Base-by-base conservation (phyloP, 2,797 vertebrate genomes). In the Poeciliopsis gracilis region DNA sequence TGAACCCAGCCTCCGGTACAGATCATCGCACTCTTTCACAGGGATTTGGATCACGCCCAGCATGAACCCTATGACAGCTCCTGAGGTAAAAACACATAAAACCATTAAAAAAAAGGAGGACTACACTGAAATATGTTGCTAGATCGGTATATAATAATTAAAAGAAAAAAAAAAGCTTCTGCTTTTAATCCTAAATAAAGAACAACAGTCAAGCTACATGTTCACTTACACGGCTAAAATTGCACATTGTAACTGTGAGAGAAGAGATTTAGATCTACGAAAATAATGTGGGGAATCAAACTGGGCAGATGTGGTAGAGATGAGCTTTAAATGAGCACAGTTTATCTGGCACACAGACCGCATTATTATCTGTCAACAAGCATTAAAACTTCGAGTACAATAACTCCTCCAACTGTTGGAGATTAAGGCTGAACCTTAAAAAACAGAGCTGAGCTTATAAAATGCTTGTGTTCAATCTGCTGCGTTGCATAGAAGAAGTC, bases 61-160 rank as follows among this genome's bases (percentile, higher is more conserved):
- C 98, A 99, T 98, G 94, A 99, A 99, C 72, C 97, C 98, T 70
- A 99, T 90, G 88, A 99, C 96, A 67, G 98, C 97, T 92, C 98
- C 98, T 99, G 90, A 90, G 92, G 28, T 82, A 43, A 74, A 86
- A 69, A 82, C 41, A 82, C 20, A 77, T 16, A 77, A 33, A 66
- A 70, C 57, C 51, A 81, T 49, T 66, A 18, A 80, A 81, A 84
- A 43, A 9, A 59, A 1, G 2, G 12, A 7, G 13, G 13, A 18
- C 28, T 11, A 38, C 38, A 53, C 18, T 36, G n/a, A 76, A 25
- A 78, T 12, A 25, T 51, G 30, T 8, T 4, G 18, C 6, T 25
- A 67, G 81, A 23, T 1, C 73, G 28, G 3, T 16, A 51, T 3
- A 51, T 9, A 77, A 61, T 67, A 51, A 47, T 2, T n/a, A n/a